These are phyloP conservation scores for Bilobella aurantiaca DNA, from an alignment of 1,140 invertebrate species.

Conservation along the genomic window DNA sequence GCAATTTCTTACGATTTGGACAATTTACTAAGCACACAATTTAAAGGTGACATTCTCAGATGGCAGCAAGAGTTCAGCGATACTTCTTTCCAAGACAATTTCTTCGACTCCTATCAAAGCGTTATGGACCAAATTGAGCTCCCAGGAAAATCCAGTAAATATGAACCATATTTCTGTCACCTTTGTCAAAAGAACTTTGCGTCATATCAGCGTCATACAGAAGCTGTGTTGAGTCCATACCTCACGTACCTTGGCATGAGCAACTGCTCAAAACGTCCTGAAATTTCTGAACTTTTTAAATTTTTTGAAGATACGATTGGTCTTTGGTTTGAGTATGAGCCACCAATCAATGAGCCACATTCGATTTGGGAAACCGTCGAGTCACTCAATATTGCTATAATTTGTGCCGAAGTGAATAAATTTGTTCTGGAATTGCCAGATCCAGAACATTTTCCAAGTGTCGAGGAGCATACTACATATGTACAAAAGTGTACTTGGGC, in stretches of 20 bases:
- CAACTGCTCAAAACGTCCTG: background rate
- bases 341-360: background rate
- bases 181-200: slow-evolving; percentile 16
- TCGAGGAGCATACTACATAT: slow-evolving; percentile 6
- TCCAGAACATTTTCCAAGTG: background rate
- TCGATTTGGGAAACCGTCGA: slow-evolving; percentile 14
- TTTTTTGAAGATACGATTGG: background rate
- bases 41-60: slow-evolving; percentile 9
- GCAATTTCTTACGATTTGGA: slow-evolving; percentile 27
- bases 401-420: slow-evolving; percentile 1
- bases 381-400: background rate
- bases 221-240: slow-evolving; percentile 15
- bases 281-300: background rate
- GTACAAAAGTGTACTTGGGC: slow-evolving; percentile 4
- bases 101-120: slow-evolving; percentile 16
- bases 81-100: slow-evolving; percentile 18
- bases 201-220: slow-evolving; percentile 15
- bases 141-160: background rate
- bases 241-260: background rate
- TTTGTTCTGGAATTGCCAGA: background rate
- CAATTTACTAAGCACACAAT: slow-evolving; percentile 6
- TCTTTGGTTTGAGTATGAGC: slow-evolving; percentile 9
- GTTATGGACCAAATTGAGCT: slow-evolving; percentile 7
- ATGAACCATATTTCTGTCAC: slow-evolving; percentile 1
- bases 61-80: slow-evolving; percentile 21